These are phyloP conservation scores for Drosophila nigrodunni DNA, from an alignment of 1,140 invertebrate genomes.

Conservation along the genomic window DNA sequence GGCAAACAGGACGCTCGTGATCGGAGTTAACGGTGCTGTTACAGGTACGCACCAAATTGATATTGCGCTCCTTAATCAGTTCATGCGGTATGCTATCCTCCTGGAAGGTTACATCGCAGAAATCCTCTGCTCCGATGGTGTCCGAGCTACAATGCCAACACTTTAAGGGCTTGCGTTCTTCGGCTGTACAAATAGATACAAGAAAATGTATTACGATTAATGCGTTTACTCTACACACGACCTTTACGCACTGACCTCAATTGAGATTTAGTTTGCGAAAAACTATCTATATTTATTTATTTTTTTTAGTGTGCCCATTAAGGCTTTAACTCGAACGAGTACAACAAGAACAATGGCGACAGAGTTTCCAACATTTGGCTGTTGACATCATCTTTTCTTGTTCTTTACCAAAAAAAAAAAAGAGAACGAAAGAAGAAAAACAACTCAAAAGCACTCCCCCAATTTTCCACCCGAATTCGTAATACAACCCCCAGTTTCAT, in stretches of 20 bases:
- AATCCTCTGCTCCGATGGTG: slow-evolving; percentile 74
- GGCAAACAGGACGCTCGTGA: slow-evolving; percentile 77
- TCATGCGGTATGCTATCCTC: slow-evolving; percentile 77
- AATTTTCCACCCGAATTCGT: slow-evolving; percentile 12
- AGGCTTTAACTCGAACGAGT: background rate
- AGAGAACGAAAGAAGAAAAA: slow-evolving; percentile 3
- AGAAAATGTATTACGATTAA: slow-evolving; percentile 13
- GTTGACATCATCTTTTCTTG: slow-evolving; percentile 67
- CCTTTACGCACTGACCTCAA: slow-evolving; percentile 31
- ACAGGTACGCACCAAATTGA: slow-evolving; percentile 72
- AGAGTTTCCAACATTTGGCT: background rate
- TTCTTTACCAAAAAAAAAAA: slow-evolving; percentile 13
- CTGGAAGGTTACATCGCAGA: slow-evolving; percentile 74
- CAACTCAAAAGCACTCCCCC: slow-evolving; percentile 2
- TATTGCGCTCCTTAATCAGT: slow-evolving; percentile 66
- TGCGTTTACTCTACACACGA: too few species aligned
- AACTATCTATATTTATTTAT: background rate
- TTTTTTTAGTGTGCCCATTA: background rate
- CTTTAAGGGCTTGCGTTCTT: slow-evolving; percentile 60
- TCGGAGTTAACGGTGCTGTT: slow-evolving; percentile 78
- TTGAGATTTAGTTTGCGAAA: background rate
- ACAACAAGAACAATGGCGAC: slow-evolving; percentile 1
- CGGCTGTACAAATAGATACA: slow-evolving; percentile 32
- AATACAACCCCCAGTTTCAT: slow-evolving; percentile 20
- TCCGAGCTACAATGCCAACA: slow-evolving; percentile 83